Base-by-base conservation (phyloP, 2,113 vertebrate species). In the Notarius quadriscutis region DNA sequence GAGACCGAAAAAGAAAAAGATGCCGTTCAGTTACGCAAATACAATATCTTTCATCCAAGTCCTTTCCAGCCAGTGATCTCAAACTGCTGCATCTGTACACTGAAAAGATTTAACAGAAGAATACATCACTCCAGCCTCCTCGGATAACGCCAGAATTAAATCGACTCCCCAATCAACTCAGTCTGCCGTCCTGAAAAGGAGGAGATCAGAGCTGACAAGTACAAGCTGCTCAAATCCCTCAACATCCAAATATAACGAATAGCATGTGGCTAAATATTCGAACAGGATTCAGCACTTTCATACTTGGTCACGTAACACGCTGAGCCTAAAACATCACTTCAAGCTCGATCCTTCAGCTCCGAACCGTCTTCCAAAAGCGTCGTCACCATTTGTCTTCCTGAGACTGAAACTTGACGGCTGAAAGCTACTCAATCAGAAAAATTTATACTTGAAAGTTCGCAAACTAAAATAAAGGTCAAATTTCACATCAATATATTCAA, bases 191-290 rank as follows among this genome's bases (percentile, higher is more conserved):
- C 18, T 74, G 71, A 74, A 48, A 48, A 41, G 41, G 41, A 74
- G 41, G 71, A 74, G 71, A 74, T 48, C 71, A 51, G 72, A 50
- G 34, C 71, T 48, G 71, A 74, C 41, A 48, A 20, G 34, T 18
- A 20, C 69, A 34, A 72, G 69, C 30, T 72, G 69, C 71, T 74
- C 71, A 74, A 48, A 74, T 74, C 71, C 71, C 34, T 48, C 71
- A 74, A 50, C 72, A 75, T 22, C 72, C 41, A 30, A 0, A 6
- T 10, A 75, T 11, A 72, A 72, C 69, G 50, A 75, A 75, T 20
- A 75, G 11, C 50, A 51, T 25, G 4, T 51, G 72, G 41, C 20
- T 51, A 20, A 75, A 50, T 51, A 11, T 50, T 75, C 20, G 0
- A 50, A 75, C 72, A 75, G 41, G 20, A 51, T 50, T 20, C 71